Evolutionary conservation across 2,888 invertebrate species (phyloP), one percentile per base, ranked within the genome.

Genomic region (Suillia variegata): DNA sequence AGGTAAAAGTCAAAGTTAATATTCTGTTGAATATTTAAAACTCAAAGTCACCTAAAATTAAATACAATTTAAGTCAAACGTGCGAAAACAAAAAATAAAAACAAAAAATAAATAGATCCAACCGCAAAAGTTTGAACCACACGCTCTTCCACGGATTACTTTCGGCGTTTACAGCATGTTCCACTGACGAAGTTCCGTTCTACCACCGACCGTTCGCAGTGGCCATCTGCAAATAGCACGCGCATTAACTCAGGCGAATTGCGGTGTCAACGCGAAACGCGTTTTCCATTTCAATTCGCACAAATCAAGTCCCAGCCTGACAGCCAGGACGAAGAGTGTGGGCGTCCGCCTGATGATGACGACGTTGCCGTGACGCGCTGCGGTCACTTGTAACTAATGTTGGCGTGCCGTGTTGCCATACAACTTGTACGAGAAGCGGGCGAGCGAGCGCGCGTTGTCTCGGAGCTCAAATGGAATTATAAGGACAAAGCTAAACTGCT

Each of bases 251-350:
- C 38, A 38, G n/a, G 15, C 38, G 38, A 38, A 38, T 13, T 5
- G 38, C n/a, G 38, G 38, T 38, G 38, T 38, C 38, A 38, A 38
- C 38, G n/a, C 3, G 38, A 13, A 38, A 38, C 38, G 38, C 38
- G 38, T n/a, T 38, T 38, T 38, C n/a, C 15, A 38, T 38, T 38
- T 38, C 38, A n/a, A 38, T 38, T 38, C 38, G 38, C 38, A 38
- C 15, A n/a, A 38, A 17, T 45, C 45, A 45, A 45, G n/a, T n/a
- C n/a, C n/a, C n/a, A n/a, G n/a, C n/a, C n/a, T n/a, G n/a, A n/a
- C 18, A 5, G 45, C 4, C 45, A 38, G n/a, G n/a, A 38, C 26
- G 10, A 26, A 6, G 10, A 26, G 26, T n/a, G 38, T 8, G 38
- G 38, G 10, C n/a, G 45, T 5, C 5, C 45, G 45, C 17, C 18